phyloP scores from a whole-genome alignment of 2,797 vertebrate genomes.

The Chelonia mydas region DNA sequence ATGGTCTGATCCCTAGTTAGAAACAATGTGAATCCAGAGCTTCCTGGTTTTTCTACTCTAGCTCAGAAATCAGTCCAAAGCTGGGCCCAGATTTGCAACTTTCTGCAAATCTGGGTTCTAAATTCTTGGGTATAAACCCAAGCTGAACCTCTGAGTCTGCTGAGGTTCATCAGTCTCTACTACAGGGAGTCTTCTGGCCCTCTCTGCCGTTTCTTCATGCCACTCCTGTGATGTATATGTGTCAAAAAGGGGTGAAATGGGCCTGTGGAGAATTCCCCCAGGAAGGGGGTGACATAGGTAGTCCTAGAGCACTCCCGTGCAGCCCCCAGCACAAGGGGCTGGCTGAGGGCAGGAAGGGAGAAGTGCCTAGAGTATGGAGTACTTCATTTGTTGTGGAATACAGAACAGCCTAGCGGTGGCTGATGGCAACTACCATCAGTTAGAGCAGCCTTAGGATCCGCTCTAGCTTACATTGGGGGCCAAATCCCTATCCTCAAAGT shows the following conservation, averaged over 20 bases:
- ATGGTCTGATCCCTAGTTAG: background rate
- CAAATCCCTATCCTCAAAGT: background rate
- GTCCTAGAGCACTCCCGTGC: background rate
- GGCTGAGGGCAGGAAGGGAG: background rate
- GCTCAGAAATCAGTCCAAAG: background rate
- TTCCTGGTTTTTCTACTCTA: background rate
- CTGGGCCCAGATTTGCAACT: background rate
- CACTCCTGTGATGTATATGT: background rate
- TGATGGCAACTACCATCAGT: background rate
- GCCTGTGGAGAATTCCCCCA: background rate
- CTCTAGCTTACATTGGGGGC: background rate
- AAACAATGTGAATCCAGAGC: background rate
- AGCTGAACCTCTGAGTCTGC: background rate
- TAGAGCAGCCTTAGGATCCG: background rate
- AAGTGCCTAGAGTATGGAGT: background rate
- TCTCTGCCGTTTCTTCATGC: background rate
- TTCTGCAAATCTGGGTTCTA: background rate
- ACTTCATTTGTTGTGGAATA: background rate
- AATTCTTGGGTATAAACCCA: background rate
- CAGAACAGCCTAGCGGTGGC: background rate
- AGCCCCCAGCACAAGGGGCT: background rate
- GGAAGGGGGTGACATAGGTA: background rate
- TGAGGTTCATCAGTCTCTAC: background rate
- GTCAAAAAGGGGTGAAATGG: background rate
- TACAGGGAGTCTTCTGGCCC: background rate